Percentiles rank a stretch among this genome's conserved stretches.
These are phyloP conservation scores for Laothoe populi DNA, from an alignment of 2,888 invertebrate genomes.

Conservation along the genomic window DNA sequence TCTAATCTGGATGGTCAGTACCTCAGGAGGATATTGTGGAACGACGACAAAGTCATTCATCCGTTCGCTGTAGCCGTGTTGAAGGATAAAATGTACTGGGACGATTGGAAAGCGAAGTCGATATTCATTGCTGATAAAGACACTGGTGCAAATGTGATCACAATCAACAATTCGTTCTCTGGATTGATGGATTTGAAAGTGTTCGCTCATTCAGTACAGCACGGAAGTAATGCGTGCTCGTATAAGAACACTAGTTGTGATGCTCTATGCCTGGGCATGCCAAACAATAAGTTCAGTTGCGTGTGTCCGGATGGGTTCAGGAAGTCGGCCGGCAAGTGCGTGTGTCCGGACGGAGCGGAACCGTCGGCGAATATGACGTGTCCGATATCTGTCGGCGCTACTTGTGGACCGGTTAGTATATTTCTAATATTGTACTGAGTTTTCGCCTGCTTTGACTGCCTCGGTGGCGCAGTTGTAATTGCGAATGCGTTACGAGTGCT, in stretches of 20 bases:
- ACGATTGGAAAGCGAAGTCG: slow-evolving; percentile 93
- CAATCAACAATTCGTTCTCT: slow-evolving; percentile 86
- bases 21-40: slow-evolving; percentile 87
- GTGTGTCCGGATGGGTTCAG: slow-evolving; percentile 92
- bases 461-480: too few relatives aligned
- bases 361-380: slow-evolving; percentile 89
- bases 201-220: slow-evolving; percentile 90
- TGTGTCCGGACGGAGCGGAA: slow-evolving; percentile 89
- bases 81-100: slow-evolving; percentile 95
- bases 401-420: slow-evolving; percentile 81
- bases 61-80: slow-evolving; percentile 94
- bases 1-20: slow-evolving; percentile 89
- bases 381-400: slow-evolving; percentile 81
- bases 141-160: slow-evolving; percentile 86
- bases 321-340: slow-evolving; percentile 84
- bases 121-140: slow-evolving; percentile 93
- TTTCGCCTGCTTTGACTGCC: too few relatives aligned
- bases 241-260: slow-evolving; percentile 86
- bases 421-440: slow-evolving; percentile 24
- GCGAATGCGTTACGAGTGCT: too few relatives aligned
- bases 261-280: slow-evolving; percentile 91
- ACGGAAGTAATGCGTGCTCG: slow-evolving; percentile 90
- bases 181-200: slow-evolving; percentile 93
- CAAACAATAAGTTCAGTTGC: slow-evolving; percentile 87
- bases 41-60: slow-evolving; percentile 89